Evolutionary conservation across 2,113 vertebrate genomes (phyloP).

Genomic region (human): GRCh38 chr2:79676001-79676500

Average conservation of each 20-base stretch:
- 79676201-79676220: not conserved
- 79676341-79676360: not conserved
- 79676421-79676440: not conserved
- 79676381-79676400: not conserved
- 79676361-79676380: not conserved
- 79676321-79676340: not conserved
- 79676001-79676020: not conserved
- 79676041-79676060: not conserved
- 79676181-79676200: not conserved
- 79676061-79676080: too few species aligned
- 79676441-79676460: not conserved
- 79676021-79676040: not conserved
- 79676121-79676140: not conserved
- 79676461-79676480: not conserved
- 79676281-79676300: not conserved
- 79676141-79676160: not conserved
- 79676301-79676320: not conserved
- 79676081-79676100: not conserved
- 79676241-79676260: not conserved
- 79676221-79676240: not conserved
- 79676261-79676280: not conserved
- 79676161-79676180: not conserved
- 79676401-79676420: not conserved
- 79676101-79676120: not conserved
- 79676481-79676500: not conserved